Evolutionary conservation across 2,797 vertebrate genomes (phyloP).

Genomic region (Chiropotes sagulatus): DNA sequence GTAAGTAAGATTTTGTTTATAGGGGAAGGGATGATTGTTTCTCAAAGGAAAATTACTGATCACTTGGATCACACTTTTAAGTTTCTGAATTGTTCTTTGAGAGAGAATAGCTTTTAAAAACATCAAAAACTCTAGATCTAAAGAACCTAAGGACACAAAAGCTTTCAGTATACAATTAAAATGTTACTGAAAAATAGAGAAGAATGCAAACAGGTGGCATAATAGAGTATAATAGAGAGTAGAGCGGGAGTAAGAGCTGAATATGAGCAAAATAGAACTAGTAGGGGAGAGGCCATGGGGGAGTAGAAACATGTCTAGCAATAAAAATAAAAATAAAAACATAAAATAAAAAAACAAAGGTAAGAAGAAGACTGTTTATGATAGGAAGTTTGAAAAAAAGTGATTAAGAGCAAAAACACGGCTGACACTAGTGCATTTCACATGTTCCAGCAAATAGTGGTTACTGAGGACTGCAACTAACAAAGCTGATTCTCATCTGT

Average conservation of each 20-base stretch:
- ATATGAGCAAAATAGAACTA: not conserved
- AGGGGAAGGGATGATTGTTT: not conserved
- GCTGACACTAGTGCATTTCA: not conserved
- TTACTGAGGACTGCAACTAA: not conserved
- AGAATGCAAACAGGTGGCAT: not conserved
- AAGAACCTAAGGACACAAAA: not conserved
- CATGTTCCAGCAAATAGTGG: not conserved
- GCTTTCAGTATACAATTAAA: not conserved
- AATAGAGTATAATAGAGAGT: not conserved
- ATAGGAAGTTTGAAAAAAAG: not conserved
- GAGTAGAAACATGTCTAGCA: not conserved
- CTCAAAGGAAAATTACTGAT: constrained; percentile 16
- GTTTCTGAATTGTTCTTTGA: constrained; percentile 36
- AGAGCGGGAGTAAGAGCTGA: not conserved
- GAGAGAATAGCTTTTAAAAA: not conserved
- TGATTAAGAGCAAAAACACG: not conserved
- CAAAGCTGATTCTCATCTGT: not conserved
- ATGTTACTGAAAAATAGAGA: not conserved
- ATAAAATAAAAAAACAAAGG: not conserved
- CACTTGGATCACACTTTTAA: not conserved
- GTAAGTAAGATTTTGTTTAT: constrained; percentile 19
- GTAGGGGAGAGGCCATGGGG: not conserved
- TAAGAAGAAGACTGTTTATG: not conserved
- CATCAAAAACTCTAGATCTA: not conserved
- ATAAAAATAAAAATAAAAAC: not conserved